phyloP scores from a whole-genome alignment of 2,113 vertebrate genomes.

The Lepidothrix coronata region DNA sequence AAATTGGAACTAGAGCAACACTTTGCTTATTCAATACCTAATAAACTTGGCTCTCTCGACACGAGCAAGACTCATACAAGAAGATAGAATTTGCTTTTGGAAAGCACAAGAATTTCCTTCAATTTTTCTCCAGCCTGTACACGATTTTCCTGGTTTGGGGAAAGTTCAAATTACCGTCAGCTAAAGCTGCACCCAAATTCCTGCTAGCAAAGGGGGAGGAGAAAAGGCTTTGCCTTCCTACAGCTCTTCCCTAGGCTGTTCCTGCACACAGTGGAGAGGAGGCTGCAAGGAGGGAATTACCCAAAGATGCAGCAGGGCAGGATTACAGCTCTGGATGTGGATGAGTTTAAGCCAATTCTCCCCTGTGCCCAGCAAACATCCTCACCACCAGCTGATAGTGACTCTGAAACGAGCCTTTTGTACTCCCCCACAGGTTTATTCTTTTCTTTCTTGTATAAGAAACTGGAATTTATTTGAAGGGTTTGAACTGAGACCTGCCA shows the following conservation, averaged over 20 bases:
- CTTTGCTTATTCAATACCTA: not conserved
- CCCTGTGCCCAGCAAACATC: accelerated
- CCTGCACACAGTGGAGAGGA: not conserved
- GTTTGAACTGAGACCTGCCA: not conserved
- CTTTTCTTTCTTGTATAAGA: not conserved
- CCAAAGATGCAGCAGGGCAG: not conserved
- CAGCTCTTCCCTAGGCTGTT: not conserved
- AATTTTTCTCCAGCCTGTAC: not conserved
- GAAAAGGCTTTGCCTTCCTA: not conserved
- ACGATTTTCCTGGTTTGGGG: not conserved
- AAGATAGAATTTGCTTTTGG: not conserved
- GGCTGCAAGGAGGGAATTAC: not conserved
- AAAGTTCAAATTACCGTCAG: not conserved
- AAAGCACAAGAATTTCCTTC: not conserved
- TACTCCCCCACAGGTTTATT: too few relatives aligned
- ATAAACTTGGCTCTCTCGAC: not conserved
- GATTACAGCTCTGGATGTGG: not conserved
- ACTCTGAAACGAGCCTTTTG: not conserved
- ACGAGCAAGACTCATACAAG: not conserved
- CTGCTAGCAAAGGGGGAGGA: not conserved
- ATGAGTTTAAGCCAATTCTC: not conserved
- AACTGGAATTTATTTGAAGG: not conserved
- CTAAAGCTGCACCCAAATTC: conserved; percentile 5
- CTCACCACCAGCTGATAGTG: not conserved
- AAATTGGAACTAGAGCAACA: not conserved